Conservation (phyloP, 1,140 invertebrate species). For the Drosophila ironensis region DNA sequence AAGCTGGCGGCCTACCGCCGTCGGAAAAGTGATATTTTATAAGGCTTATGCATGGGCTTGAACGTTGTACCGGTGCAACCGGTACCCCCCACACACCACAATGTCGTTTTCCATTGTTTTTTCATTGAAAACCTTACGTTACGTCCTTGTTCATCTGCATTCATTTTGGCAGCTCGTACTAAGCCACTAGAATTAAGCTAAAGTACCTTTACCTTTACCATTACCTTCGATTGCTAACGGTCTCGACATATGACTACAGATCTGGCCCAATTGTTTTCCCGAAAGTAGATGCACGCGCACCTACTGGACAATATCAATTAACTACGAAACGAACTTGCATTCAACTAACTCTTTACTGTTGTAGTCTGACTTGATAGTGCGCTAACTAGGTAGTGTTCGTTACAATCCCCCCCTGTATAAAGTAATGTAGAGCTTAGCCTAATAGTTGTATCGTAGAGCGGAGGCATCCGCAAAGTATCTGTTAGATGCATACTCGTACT, state of each 20-base stretch:
- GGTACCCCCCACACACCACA: slow-evolving; percentile 9
- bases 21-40: slow-evolving; percentile 51
- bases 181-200: slow-evolving; percentile 41
- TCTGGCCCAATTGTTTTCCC: slow-evolving; percentile 50
- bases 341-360: slow-evolving; percentile 39
- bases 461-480: slow-evolving; percentile 21
- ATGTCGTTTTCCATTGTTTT: background rate
- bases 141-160: slow-evolving; percentile 36
- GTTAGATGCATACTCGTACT: slow-evolving; percentile 40
- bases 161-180: slow-evolving; percentile 6
- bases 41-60: slow-evolving; percentile 24
- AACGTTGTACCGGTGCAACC: slow-evolving; percentile 63
- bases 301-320: slow-evolving; percentile 62
- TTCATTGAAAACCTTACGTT: slow-evolving; percentile 9
- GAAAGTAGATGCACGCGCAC: slow-evolving; percentile 55
- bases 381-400: slow-evolving; percentile 58
- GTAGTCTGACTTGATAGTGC: slow-evolving; percentile 49
- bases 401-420: slow-evolving; percentile 60
- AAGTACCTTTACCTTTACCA: slow-evolving; percentile 59
- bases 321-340: slow-evolving; percentile 8
- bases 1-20: slow-evolving; percentile 52
- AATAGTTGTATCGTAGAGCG: slow-evolving; percentile 33
- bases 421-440: slow-evolving; percentile 66
- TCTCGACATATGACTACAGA: slow-evolving; percentile 27
- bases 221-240: slow-evolving; percentile 48